These are phyloP conservation scores for Tinamus guttatus DNA, from an alignment of 2,113 vertebrate species.

Conservation along the genomic window DNA sequence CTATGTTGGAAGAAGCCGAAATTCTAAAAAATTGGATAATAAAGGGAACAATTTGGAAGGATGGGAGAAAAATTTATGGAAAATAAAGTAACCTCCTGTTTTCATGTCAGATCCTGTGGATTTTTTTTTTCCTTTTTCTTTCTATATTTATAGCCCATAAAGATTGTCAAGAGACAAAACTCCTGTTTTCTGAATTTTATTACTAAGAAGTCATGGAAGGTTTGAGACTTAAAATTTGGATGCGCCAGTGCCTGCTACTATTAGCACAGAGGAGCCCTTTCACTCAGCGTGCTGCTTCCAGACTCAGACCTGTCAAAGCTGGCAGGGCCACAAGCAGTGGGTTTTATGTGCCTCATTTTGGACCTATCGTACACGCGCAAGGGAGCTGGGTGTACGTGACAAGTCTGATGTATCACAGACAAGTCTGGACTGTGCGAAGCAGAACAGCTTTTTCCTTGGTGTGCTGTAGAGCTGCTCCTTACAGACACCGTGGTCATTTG, in stretches of 20 bases:
- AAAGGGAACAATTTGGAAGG: background rate
- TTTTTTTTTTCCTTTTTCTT: background rate
- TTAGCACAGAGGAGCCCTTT: slow-evolving; percentile 17
- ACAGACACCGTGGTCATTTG: background rate
- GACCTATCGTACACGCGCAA: background rate
- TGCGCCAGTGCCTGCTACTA: background rate
- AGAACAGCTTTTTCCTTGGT: background rate
- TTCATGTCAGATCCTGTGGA: background rate
- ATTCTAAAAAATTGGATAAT: background rate
- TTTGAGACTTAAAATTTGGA: slow-evolving; percentile 14
- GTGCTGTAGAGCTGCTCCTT: background rate
- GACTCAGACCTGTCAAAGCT: slow-evolving; percentile 56
- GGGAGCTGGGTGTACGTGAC: background rate
- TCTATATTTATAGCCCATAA: background rate
- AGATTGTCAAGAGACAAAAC: background rate
- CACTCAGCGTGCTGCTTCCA: background rate
- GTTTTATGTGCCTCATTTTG: slow-evolving; percentile 40
- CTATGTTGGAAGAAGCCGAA: background rate
- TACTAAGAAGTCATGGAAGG: slow-evolving; percentile 36
- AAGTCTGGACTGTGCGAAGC: background rate
- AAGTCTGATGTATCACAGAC: background rate
- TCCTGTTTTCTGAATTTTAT: background rate
- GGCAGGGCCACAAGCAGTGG: slow-evolving; percentile 31
- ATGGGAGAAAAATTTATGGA: background rate
- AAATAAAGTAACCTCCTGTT: background rate